Conservation (phyloP, 92 coral and sea anemone genomes). For the Zoanthus gigantus region DNA sequence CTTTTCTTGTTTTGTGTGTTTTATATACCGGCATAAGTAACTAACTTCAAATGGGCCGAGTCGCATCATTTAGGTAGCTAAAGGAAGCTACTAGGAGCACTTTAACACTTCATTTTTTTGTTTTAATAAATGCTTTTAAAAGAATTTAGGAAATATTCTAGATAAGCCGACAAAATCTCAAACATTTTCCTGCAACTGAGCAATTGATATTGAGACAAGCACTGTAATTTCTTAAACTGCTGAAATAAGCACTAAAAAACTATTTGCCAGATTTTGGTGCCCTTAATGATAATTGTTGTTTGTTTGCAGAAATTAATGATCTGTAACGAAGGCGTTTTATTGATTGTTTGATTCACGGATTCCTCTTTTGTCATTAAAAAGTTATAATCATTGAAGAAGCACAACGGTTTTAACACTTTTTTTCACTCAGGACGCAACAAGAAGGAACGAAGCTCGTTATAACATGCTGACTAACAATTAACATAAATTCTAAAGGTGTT, state of each 20-base stretch:
- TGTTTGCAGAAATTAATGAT: conserved; percentile 72
- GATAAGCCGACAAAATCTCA: conserved; percentile 23
- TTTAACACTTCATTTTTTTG: conserved; percentile 44
- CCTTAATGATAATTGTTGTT: conserved; percentile 62
- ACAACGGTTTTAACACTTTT: not conserved
- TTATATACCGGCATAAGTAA: not conserved
- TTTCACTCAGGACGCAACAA: not conserved
- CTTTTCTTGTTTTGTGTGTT: not conserved
- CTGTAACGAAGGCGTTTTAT: conserved; percentile 51
- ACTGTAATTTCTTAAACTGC: not conserved
- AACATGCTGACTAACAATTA: not conserved
- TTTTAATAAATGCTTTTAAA: conserved; percentile 35
- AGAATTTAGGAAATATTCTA: conserved; percentile 35
- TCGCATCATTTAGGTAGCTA: conserved; percentile 1
- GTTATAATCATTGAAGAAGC: not conserved
- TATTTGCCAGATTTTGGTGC: conserved; percentile 28
- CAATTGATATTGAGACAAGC: not conserved
- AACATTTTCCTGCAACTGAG: conserved; percentile 25
- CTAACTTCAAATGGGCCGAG: conserved; percentile 39
- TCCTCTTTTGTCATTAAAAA: conserved; percentile 15
- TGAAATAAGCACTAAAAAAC: conserved; percentile 28
- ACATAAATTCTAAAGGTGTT: not conserved
- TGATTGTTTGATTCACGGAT: conserved; percentile 59
- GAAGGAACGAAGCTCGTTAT: not conserved
- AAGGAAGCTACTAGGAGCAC: conserved; percentile 23